Percentiles rank a stretch among this genome's conserved stretches.
These are phyloP conservation scores for Leucopsar rothschildi DNA, from an alignment of 2,113 vertebrate genomes.

Conservation along the genomic window DNA sequence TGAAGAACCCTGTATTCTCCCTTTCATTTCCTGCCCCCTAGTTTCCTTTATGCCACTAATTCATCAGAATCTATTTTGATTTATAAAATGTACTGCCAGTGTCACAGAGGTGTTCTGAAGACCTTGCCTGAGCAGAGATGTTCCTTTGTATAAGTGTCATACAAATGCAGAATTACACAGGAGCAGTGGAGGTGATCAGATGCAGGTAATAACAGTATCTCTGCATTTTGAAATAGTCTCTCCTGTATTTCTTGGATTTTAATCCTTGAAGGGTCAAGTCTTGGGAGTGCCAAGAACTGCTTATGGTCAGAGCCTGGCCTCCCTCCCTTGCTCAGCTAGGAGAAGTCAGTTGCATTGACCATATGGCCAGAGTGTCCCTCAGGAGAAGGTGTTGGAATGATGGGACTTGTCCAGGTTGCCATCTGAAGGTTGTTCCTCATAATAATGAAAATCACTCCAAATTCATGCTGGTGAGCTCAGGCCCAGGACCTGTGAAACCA, in stretches of 20 bases:
- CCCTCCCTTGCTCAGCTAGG: background rate
- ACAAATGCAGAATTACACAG: background rate
- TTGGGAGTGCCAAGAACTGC: background rate
- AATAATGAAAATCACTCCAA: background rate
- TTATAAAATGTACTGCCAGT: background rate
- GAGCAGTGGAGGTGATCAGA: background rate
- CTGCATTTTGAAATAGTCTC: background rate
- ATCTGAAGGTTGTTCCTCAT: background rate
- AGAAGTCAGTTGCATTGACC: background rate
- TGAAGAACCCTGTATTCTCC: background rate
- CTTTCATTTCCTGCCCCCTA: background rate
- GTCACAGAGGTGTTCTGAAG: background rate
- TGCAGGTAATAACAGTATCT: background rate
- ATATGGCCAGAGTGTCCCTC: background rate
- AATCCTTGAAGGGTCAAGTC: background rate
- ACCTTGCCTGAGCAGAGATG: background rate
- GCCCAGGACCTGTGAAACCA: background rate
- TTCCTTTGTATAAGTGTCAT: background rate
- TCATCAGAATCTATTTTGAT: background rate
- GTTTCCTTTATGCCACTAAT: background rate
- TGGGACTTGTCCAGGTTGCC: background rate
- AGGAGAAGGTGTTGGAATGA: background rate
- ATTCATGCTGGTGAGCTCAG: background rate
- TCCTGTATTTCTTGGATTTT: background rate
- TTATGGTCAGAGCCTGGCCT: background rate